Conservation (phyloP, 2,797 vertebrate genomes). For the Tachyglossus aculeatus region DNA sequence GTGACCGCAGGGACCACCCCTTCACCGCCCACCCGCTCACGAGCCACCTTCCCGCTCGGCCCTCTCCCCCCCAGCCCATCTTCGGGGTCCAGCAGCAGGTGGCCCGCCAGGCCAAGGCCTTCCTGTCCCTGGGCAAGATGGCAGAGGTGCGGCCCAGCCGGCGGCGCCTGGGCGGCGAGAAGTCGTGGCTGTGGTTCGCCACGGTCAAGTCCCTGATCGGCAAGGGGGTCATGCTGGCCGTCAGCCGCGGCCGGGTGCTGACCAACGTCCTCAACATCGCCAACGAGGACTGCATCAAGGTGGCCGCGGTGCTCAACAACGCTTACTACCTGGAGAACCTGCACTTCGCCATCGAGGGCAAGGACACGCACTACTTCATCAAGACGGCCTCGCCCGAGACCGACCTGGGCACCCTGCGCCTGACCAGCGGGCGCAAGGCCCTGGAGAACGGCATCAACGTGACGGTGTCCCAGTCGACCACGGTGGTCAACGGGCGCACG, state of each 20-base stretch:
- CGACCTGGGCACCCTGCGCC: conserved; percentile 90
- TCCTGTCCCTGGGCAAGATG: conserved; percentile 93
- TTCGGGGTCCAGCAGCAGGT: conserved; percentile 98
- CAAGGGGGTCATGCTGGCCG: conserved; percentile 95
- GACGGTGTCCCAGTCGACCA: conserved; percentile 95
- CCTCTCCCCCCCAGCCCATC: conserved; percentile 82
- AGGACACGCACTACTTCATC: conserved; percentile 97
- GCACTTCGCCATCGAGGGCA: conserved; percentile 93
- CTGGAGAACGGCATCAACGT: conserved; percentile 97
- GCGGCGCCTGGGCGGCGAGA: conserved; percentile 79
- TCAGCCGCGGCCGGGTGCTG: conserved; percentile 93
- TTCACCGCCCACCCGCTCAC: no score
- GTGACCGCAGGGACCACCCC: no score
- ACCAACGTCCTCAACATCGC: conserved; percentile 95
- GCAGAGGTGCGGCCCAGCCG: conserved; percentile 90
- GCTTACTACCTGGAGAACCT: conserved; percentile 97
- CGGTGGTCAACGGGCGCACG: conserved; percentile 93
- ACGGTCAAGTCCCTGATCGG: conserved; percentile 92
- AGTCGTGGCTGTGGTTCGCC: conserved; percentile 97
- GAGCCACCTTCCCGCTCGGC: conserved; percentile 55
- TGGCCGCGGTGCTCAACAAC: conserved; percentile 95
- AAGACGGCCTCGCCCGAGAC: conserved; percentile 92
- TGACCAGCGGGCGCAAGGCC: conserved; percentile 92
- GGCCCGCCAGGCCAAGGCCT: conserved; percentile 89
- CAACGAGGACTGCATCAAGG: conserved; percentile 97